Evolutionary conservation across 2,888 invertebrate genomes (phyloP).

Genomic region (Dryomyza anilis): DNA sequence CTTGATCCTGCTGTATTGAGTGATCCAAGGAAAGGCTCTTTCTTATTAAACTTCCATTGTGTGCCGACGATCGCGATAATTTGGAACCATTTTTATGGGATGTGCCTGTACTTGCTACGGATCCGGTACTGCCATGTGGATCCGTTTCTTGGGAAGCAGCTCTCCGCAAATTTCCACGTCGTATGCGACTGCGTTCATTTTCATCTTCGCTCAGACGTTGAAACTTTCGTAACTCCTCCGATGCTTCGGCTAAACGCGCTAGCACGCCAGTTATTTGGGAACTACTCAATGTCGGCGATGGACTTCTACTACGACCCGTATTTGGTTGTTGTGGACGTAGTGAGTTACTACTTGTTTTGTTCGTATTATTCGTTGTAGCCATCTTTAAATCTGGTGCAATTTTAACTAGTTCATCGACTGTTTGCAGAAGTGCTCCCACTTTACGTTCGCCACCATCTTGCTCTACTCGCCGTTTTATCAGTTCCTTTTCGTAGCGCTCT

Average conservation of each 20-base stretch:
- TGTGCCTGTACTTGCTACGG: constrained; percentile 51
- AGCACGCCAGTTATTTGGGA: constrained; percentile 59
- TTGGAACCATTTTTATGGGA: constrained; percentile 56
- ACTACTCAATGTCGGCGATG: constrained; percentile 47
- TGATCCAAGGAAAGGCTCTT: constrained; percentile 78
- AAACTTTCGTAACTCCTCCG: constrained; percentile 69
- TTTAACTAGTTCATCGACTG: constrained; percentile 79
- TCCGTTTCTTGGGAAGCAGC: constrained; percentile 73
- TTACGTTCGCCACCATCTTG: constrained; percentile 78
- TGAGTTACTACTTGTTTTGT: constrained; percentile 40
- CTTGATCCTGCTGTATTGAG: constrained; percentile 63
- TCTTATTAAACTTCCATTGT: constrained; percentile 67
- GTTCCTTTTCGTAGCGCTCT: constrained; percentile 81
- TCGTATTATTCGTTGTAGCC: constrained; percentile 42
- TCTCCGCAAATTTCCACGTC: constrained; percentile 58
- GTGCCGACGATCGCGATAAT: constrained; percentile 50
- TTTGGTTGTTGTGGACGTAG: constrained; percentile 51
- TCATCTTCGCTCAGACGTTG: constrained; percentile 65
- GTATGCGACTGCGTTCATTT: constrained; percentile 62
- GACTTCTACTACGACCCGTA: constrained; percentile 53
- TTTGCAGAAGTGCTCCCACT: constrained; percentile 74
- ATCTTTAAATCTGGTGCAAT: constrained; percentile 73
- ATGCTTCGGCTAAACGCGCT: constrained; percentile 71
- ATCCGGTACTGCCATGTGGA: constrained; percentile 62
- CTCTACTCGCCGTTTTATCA: constrained; percentile 67